Percentiles rank a stretch among this genome's conserved stretches.
Conservation (phyloP, 1,140 invertebrate species). For the Monochamus saltuarius region DNA sequence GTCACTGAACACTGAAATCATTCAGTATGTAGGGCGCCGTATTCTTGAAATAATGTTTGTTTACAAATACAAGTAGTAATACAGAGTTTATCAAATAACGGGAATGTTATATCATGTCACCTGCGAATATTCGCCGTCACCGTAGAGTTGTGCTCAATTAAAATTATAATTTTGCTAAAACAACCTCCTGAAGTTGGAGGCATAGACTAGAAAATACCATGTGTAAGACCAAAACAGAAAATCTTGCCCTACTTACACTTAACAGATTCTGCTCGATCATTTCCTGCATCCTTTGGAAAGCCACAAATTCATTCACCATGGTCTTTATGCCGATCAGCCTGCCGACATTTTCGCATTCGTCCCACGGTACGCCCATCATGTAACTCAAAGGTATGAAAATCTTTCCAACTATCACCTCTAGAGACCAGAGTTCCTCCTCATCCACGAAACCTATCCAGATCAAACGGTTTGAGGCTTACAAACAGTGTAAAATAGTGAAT, state of each 20-base stretch:
- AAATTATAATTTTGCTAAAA: too few relatives aligned
- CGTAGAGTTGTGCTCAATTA: too few relatives aligned
- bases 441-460: constrained; percentile 33
- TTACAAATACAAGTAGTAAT: too few relatives aligned
- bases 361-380: constrained; percentile 76
- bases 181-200: too few relatives aligned
- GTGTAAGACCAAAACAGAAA: too few relatives aligned
- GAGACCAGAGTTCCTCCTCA: constrained; percentile 52
- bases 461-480: constrained; percentile 4
- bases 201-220: too few relatives aligned
- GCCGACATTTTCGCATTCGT: constrained; percentile 76
- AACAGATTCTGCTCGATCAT: constrained; percentile 19
- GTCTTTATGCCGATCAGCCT: constrained; percentile 86
- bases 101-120: too few relatives aligned
- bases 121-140: too few relatives aligned
- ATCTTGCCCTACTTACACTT: neutral
- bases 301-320: constrained; percentile 90
- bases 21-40: too few relatives aligned
- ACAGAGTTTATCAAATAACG: too few relatives aligned
- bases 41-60: too few relatives aligned
- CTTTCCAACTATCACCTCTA: constrained; percentile 79
- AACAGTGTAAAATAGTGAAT: neutral
- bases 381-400: constrained; percentile 76
- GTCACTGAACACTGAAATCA: too few relatives aligned
- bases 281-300: constrained; percentile 58